Percentiles rank a stretch among this genome's conserved stretches.
phyloP scores from a whole-genome alignment of 1,140 invertebrate genomes.

The Holotrichia oblita region DNA sequence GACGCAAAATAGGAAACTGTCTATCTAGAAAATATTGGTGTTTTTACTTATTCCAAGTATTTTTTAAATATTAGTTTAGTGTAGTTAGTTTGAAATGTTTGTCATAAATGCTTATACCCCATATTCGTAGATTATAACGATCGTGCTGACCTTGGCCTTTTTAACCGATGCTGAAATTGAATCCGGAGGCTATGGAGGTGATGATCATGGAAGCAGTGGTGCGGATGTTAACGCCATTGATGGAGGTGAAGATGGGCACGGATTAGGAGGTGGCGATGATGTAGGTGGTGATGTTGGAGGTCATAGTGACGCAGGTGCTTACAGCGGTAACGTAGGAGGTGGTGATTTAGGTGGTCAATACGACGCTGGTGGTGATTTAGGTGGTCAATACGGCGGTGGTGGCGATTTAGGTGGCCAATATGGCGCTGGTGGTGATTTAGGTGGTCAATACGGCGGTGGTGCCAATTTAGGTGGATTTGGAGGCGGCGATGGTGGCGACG shows the following conservation, averaged over 20 bases:
- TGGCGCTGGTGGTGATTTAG: slow-evolving; percentile 25
- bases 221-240: slow-evolving; percentile 45
- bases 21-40: too few species aligned
- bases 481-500: neutral
- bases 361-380: slow-evolving; percentile 14
- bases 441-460: neutral
- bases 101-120: too few species aligned
- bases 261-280: slow-evolving; percentile 42
- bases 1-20: too few species aligned
- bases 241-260: slow-evolving; percentile 51
- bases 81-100: too few species aligned
- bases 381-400: slow-evolving; percentile 1
- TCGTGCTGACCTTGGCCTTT: slow-evolving; percentile 51
- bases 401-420: slow-evolving; percentile 5
- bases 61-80: too few species aligned
- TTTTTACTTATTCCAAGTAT: too few species aligned
- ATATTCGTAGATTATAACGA: slow-evolving; percentile 44
- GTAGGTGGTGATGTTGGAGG: slow-evolving; percentile 11
- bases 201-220: slow-evolving; percentile 39
- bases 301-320: neutral
- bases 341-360: slow-evolving; percentile 14
- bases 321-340: slow-evolving; percentile 47
- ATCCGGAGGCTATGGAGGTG: slow-evolving; percentile 38
- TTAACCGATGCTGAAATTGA: slow-evolving; percentile 45
- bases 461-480: slow-evolving; percentile 14